Conservation (phyloP, 2,797 vertebrate genomes). For the Coilia nasus region DNA sequence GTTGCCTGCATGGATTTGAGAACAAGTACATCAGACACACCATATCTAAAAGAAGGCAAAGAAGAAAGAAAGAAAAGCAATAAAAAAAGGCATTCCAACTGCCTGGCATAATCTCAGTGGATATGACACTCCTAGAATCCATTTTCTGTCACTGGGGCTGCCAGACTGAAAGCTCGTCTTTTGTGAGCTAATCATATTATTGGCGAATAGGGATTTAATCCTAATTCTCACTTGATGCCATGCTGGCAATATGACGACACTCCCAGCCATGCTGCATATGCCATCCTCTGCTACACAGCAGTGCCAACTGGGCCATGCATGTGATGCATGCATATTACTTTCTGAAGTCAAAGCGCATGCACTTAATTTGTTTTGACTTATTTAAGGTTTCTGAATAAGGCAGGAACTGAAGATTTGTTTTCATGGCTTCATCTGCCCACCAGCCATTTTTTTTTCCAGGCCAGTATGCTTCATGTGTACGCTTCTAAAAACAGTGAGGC, state of each 20-base stretch:
- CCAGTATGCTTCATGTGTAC: not conserved
- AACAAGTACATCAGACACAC: not conserved
- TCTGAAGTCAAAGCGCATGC: not conserved
- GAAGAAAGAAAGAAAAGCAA: not conserved
- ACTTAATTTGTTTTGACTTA: not conserved
- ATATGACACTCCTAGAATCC: not conserved
- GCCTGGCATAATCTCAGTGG: not conserved
- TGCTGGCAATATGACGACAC: not conserved
- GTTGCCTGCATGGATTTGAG: not conserved
- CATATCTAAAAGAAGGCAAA: not conserved
- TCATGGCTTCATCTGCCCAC: not conserved
- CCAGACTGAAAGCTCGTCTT: not conserved
- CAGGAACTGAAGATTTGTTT: not conserved
- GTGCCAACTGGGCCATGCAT: not conserved
- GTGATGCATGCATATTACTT: not conserved
- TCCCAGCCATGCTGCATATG: not conserved
- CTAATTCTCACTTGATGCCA: not conserved
- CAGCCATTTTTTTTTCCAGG: not conserved
- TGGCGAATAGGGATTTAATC: not conserved
- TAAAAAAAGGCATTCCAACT: not conserved
- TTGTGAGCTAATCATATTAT: constrained; percentile 8
- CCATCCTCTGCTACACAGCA: not conserved
- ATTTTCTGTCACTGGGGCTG: constrained; percentile 4
- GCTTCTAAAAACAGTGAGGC: not conserved
- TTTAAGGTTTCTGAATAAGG: not conserved